phyloP scores from a whole-genome alignment of 2,113 vertebrate species.

The Gambusia affinis region DNA sequence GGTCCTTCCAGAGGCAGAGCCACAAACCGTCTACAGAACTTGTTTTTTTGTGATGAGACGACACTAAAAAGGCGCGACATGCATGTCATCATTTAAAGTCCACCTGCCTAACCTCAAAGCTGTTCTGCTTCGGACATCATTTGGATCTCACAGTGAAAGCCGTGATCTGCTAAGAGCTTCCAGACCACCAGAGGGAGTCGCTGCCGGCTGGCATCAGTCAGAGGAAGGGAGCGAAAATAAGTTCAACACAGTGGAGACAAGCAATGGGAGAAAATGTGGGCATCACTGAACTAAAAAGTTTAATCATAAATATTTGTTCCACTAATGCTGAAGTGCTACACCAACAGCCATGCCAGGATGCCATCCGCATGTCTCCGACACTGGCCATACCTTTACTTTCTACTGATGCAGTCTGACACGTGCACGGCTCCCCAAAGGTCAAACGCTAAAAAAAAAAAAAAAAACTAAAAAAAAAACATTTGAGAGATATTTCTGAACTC shows the following conservation, averaged over 20 bases:
- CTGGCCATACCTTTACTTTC: constrained; percentile 12
- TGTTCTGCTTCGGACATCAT: too few species aligned
- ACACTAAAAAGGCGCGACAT: too few species aligned
- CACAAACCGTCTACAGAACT: not conserved
- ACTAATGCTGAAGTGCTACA: too few species aligned
- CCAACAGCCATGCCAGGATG: too few species aligned
- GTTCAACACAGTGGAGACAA: not conserved
- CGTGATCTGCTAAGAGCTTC: not conserved
- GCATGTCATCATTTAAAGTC: too few species aligned
- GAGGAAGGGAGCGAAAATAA: not conserved
- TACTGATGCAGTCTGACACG: constrained; percentile 21
- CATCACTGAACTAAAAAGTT: too few species aligned
- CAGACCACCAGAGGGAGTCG: not conserved
- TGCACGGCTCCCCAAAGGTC: constrained; percentile 20
- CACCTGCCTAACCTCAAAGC: too few species aligned
- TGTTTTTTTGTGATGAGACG: not conserved
- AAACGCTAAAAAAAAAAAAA: not conserved
- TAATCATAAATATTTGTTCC: too few species aligned
- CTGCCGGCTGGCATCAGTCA: not conserved
- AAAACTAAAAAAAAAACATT: not conserved
- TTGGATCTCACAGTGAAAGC: not conserved
- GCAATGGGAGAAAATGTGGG: not conserved
- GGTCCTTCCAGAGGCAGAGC: not conserved
- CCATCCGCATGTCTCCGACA: not conserved
- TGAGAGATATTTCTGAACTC: constrained; percentile 31